Evolutionary conservation across 2,888 invertebrate species (phyloP), one percentile per base, ranked within the genome.

Genomic region (Parascotia fuliginaria): DNA sequence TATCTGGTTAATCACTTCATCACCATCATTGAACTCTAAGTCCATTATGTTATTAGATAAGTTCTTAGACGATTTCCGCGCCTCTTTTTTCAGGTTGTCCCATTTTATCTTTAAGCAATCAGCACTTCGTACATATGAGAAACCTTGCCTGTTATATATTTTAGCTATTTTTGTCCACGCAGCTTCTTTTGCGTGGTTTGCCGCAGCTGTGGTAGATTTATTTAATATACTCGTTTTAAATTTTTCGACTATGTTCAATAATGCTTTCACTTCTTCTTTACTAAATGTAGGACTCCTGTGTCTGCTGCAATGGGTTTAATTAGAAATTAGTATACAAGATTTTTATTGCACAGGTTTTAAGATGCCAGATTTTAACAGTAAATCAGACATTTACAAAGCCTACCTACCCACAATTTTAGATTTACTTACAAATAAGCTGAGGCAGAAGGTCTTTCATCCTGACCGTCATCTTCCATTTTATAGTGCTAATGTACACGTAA

Each of bases 81-180:
- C 81, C 14, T 70, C 68, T 33, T 72, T 83, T 46, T 89, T 89
- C 24, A 92, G 64, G 56, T 91, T 91, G 3, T 84, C 83, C 88
- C 87, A 90, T 66, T 89, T 91, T 1, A 65, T 80, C 67, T 80
- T 89, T 40, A 90, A 69, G 27, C 68, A 72, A 29, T 87, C 85
- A 11, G 62, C 48, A 52, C 62, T 79, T 49, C 90, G 79, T 0
- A 67, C 59, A 50, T 78, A 57, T 31, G 63, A 70, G 32, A 84
- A 75, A 3, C 78, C 80, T 41, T 73, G 65, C 6, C 59, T 76
- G 50, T 90, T 91, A 40, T 80, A 88, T 31, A 66, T 52, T 60
- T 82, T 83, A 1, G 85, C 65, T 54, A 91, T 83, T 59, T 81
- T 83, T 3, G 49, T 34, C 91, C 91, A 92, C n/a, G 79, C 70